Evolutionary conservation across 2,888 invertebrate species (phyloP).

Genomic region (Anticlea derivata): DNA sequence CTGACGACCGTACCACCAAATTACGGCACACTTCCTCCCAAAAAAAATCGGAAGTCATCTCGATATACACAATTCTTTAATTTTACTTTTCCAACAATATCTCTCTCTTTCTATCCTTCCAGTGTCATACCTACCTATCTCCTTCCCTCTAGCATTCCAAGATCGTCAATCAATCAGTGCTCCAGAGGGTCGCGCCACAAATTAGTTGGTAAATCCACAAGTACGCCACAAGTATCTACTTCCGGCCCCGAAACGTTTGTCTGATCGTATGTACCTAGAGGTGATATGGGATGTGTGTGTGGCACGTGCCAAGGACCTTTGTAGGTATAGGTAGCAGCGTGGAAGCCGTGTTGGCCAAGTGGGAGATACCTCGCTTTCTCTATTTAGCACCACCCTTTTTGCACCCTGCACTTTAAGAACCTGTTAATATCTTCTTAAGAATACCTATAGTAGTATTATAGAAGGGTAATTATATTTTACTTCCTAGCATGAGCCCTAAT

Average conservation of each 20-base stretch:
- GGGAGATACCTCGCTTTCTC: too few species aligned
- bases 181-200: slow-evolving; percentile 38
- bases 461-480: too few species aligned
- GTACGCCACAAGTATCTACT: slow-evolving; percentile 40
- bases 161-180: slow-evolving; percentile 39
- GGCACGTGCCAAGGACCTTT: slow-evolving; percentile 16
- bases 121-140: neutral
- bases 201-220: slow-evolving; percentile 39
- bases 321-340: too few species aligned
- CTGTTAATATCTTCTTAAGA: too few species aligned
- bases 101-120: neutral
- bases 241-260: slow-evolving; percentile 34
- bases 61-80: neutral
- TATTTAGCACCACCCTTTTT: too few species aligned
- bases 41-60: slow-evolving; percentile 1
- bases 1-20: too few species aligned
- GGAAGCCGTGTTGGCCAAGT: too few species aligned
- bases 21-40: neutral
- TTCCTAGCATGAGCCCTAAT: too few species aligned
- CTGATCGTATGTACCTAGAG: slow-evolving; percentile 1
- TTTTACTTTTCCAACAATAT: neutral
- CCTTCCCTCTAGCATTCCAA: slow-evolving; percentile 6
- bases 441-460: neutral
- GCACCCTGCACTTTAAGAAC: too few species aligned
- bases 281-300: slow-evolving; percentile 5